phyloP scores from a whole-genome alignment of 2,888 invertebrate species.

The Leuctra nigra region DNA sequence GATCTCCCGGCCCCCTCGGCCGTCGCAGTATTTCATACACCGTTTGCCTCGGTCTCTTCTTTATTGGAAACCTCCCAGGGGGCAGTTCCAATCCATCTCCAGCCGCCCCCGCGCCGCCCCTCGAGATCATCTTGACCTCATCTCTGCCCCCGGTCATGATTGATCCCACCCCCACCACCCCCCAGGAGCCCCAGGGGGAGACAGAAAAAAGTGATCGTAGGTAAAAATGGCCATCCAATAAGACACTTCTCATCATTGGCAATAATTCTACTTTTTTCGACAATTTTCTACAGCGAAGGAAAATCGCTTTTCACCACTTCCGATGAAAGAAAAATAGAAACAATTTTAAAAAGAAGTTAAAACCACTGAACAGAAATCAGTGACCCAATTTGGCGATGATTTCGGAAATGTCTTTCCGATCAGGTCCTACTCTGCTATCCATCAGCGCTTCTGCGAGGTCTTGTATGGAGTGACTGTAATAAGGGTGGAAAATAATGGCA shows the following conservation, averaged over 20 bases:
- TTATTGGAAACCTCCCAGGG: slow-evolving; percentile 17
- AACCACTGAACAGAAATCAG: no score
- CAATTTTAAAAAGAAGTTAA: no score
- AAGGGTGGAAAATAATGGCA: no score
- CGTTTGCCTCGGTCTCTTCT: slow-evolving; percentile 7
- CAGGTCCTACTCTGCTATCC: no score
- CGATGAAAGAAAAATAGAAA: no score
- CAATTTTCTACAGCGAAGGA: no score
- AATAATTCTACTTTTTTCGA: not conserved
- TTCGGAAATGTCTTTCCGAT: no score
- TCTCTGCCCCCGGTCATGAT: slow-evolving; percentile 5
- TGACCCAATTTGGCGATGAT: no score
- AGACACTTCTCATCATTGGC: not conserved
- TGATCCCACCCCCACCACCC: not conserved
- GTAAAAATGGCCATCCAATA: not conserved
- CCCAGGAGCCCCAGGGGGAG: not conserved
- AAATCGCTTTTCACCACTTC: no score
- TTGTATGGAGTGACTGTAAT: no score
- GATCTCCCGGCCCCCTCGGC: not conserved
- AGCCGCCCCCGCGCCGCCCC: not conserved
- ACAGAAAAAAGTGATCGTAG: not conserved
- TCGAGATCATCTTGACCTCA: slow-evolving; percentile 17
- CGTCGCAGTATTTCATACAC: not conserved
- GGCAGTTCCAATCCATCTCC: slow-evolving; percentile 14
- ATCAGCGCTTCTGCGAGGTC: no score